Base-by-base conservation (phyloP, 1,140 invertebrate species). In the Sminthurides bifidus region DNA sequence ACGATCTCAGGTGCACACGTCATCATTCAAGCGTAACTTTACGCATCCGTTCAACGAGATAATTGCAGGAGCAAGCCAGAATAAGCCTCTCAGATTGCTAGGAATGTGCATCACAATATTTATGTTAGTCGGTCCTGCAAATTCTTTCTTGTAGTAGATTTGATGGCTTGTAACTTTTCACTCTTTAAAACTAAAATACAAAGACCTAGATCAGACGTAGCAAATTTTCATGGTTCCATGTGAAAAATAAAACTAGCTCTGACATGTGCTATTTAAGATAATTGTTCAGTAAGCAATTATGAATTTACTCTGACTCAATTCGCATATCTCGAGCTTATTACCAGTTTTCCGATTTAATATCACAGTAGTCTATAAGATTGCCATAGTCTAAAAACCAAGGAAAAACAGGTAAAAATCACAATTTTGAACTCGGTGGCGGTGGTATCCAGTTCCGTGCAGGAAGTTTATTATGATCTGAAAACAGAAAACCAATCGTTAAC, bases 401-500 rank as follows among this genome's bases (percentile, higher is more conserved):
- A 48, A 27, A 35, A 12, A 12, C 10, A 12, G 10, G n/a, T 35
- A 21, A 45, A 44, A 17, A 49, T 43, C 23, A 54, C 26, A 26
- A 21, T 19, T 31, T 15, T 21, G 38, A 48, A 5, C 19, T 26
- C 3, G 41, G 29, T 30, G 12, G 12, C 23, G 19, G n/a, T 24
- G 62, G 62, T 49, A 64, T 64, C 62, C 62, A 64, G 41, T 55
- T 37, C 31, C 54, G 33, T 12, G 59, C 30, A 2, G 56, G 56
- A 3, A 64, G 53, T 21, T 64, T 64, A 15, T 64, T 37, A 46
- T 64, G 62, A 37, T 64, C 62, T 64, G 40, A 17, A 59, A 53
- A 46, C 23, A n/a, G 24, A 8, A 26, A 26, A 10, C 4, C 10
- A 46, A 46, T 26, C 44, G n/a, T n/a, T n/a, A 8, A 35, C n/a